Evolutionary conservation across 2,797 vertebrate genomes (phyloP), one percentile per base, ranked within the genome.

Genomic region (Hydrocynus forskahlii): DNA sequence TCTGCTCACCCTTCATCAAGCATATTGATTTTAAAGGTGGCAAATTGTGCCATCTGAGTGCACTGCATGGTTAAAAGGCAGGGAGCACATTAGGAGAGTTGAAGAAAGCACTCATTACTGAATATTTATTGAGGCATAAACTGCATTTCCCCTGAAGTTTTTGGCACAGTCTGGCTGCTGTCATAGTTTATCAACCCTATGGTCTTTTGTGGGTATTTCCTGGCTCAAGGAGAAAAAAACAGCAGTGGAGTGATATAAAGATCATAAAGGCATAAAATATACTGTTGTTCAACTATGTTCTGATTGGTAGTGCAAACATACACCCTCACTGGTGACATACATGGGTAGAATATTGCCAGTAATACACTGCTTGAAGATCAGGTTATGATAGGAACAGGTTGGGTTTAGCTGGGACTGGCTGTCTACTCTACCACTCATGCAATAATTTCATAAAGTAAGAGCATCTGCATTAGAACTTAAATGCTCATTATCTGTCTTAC

Each of bases 1-100:
- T 70, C 10, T 83, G 75, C 70, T 76, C 80, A 80, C 40, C 21
- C 35, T 55, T n/a, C 75, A 40, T 78, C 66, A 78, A 71, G 38
- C 63, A 19, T 89, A 88, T 85, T 40, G 66, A 83, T 86, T 86
- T 67, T 80, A 87, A 88, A 70, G 69, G 81, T 87, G 82, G 85
- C 75, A 80, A 84, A 75, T 75, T 82, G 75, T 78, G 64, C 75
- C 59, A 70, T 29, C 4, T 2, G 52, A 57, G 80, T 77, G 70
- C 52, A 78, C 75, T 38, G 64, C 8, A 38, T 76, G 74, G 76
- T 80, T 79, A 75, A 55, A 16, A 81, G 50, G 63, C 79, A 78
- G 63, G 63, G 35, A 72, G 75, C 62, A 81, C 29, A 48, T 45
- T 74, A 63, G 69, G 69, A 78, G 70, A 84, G 54, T 78, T 78